Evolutionary conservation across 2,113 vertebrate species (phyloP).

Genomic region (Prunella himalayana): DNA sequence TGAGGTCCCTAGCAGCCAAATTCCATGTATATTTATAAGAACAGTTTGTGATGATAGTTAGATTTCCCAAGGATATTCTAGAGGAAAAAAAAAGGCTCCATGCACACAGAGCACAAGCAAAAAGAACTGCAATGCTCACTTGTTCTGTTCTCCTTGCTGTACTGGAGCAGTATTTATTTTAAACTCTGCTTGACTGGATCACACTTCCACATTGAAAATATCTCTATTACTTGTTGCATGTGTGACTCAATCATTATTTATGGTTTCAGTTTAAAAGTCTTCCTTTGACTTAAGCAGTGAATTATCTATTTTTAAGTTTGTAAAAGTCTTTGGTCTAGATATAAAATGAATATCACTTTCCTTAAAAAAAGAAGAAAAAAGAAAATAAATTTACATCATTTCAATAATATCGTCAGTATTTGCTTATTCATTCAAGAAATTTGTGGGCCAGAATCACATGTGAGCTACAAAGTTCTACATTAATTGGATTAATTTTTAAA

Average conservation of each 20-base stretch:
- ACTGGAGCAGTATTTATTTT: not conserved
- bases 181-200: not conserved
- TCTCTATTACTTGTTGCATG: not conserved
- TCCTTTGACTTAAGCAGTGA: not conserved
- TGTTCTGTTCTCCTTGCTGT: not conserved
- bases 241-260: not conserved
- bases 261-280: not conserved
- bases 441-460: not conserved
- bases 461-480: not conserved
- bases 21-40: conserved; percentile 22
- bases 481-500: not conserved
- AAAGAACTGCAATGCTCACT: not conserved
- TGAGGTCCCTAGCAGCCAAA: not conserved
- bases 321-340: not conserved
- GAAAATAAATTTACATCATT: not conserved
- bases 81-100: not conserved
- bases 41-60: not conserved
- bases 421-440: not conserved
- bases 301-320: not conserved
- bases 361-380: not conserved
- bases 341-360: not conserved
- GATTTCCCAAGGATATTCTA: not conserved
- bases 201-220: conserved; percentile 9
- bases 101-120: not conserved
- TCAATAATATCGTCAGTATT: not conserved